Evolutionary conservation across 2,888 invertebrate species (phyloP), one percentile per base, ranked within the genome.

Genomic region (Gisinianus flammeolus): DNA sequence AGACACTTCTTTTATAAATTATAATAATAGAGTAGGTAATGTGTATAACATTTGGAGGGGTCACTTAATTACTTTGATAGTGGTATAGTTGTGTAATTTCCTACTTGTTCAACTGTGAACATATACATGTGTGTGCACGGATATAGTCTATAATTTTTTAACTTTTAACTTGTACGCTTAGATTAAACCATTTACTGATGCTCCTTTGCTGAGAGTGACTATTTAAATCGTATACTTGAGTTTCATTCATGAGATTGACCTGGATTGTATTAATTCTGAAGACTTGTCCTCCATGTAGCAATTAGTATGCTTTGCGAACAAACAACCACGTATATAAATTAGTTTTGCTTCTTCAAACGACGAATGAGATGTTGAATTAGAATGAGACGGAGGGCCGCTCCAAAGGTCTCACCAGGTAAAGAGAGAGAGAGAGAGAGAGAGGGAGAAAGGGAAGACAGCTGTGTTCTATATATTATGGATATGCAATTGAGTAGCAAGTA

Each of bases 171-270:
- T 58, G n/a, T n/a, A n/a, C n/a, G n/a, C n/a, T n/a, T n/a, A n/a
- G n/a, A n/a, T n/a, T n/a, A n/a, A n/a, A n/a, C n/a, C n/a, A n/a
- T n/a, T n/a, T n/a, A n/a, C n/a, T n/a, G n/a, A n/a, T n/a, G n/a
- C n/a, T n/a, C n/a, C n/a, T n/a, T n/a, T n/a, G n/a, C n/a, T n/a
- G 66, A 12, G 33, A 26, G 33, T 67, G 67, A 67, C 67, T 67
- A 67, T 72, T 19, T 58, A 72, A 72, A 72, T 72, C 72, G 72
- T 72, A 72, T 72, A 72, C 72, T 56, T 72, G 72, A 69, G 62
- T 72, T 72, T 31, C 72, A 58, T 72, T 72, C 58, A 33, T 58
- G n/a, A 72, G 72, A 62, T 33, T 70, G 54, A 70, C 54, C 30
- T 72, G 56, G 58, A 72, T 54, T 30, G 58, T 54, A n/a, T 44